These are phyloP conservation scores for Mormyrops attenuatus DNA, from an alignment of 2,797 vertebrate genomes.

Conservation along the genomic window DNA sequence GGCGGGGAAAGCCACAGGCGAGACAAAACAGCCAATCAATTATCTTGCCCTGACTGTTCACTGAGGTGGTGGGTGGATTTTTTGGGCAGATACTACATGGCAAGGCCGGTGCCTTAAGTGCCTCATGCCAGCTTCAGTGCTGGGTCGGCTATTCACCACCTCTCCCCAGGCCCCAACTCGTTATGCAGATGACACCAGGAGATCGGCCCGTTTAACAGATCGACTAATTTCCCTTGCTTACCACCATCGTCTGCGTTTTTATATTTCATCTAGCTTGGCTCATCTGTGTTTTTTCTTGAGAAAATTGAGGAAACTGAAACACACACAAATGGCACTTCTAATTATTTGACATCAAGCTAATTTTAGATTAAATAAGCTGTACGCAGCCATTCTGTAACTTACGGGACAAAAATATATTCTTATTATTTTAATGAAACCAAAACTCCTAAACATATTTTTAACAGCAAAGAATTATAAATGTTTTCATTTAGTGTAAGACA, in stretches of 20 bases:
- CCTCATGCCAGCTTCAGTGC: not conserved
- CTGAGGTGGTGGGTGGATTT: not conserved
- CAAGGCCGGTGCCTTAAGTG: not conserved
- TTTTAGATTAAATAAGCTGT: not conserved
- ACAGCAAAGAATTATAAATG: not conserved
- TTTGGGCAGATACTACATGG: not conserved
- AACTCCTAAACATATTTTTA: not conserved
- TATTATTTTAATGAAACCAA: slow-evolving; percentile 12
- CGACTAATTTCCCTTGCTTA: not conserved
- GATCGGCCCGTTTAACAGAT: not conserved
- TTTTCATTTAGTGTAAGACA: not conserved
- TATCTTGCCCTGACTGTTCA: not conserved
- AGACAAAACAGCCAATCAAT: not conserved
- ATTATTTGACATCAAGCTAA: not conserved
- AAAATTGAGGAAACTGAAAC: not conserved
- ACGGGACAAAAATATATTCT: not conserved
- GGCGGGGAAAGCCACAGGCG: not conserved
- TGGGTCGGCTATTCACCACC: not conserved
- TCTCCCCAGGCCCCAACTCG: no score
- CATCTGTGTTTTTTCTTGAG: not conserved
- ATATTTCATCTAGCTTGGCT: not conserved
- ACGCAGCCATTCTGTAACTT: not conserved
- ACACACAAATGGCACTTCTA: not conserved
- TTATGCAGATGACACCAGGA: not conserved
- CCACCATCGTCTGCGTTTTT: not conserved